Evolutionary conservation across 2,797 vertebrate genomes (phyloP), one percentile per base, ranked within the genome.

Genomic region (Pangasius macronema): DNA sequence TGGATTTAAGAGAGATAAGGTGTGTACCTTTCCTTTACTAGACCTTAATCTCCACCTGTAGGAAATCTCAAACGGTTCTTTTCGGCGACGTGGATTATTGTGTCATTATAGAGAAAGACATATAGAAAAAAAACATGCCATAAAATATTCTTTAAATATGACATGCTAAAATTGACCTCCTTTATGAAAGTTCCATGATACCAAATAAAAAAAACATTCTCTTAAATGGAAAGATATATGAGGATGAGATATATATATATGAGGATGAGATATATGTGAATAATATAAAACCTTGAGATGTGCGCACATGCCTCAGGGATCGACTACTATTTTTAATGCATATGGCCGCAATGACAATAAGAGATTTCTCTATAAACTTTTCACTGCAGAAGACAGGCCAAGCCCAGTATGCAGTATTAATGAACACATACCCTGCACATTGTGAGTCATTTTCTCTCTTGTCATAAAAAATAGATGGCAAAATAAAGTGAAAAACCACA

Each of bases 401-500:
- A 88, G 80, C 67, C 84, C 88, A n/a, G 36, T 83, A 92, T 95
- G 90, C 92, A 96, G 89, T 94, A 93, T 95, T 95, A 91, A 95
- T 95, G 93, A 93, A 84, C 84, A 88, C 92, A 90, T 91, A 92
- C 92, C 92, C 91, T 89, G 76, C 91, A 91, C 83, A 83, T 91
- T 90, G 93, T 91, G 92, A 91, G 92, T 94, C 92, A 94, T 93
- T 95, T 93, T 94, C 92, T 93, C 91, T 91, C 91, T 91, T 89
- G 88, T 90, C 83, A 94, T 95, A 87, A 96, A 96, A 95, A 91
- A 95, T 95, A 72, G 49, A 95, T 96, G 93, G 67, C 92, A 91
- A 93, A 92, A 93, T 91, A 91, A 90, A 92, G 89, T 88, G 91
- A 94, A 92, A 93, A 92, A 93, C 88, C 91, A 92, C 92, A 36